These are phyloP conservation scores for Dendrolimus houi DNA, from an alignment of 2,888 invertebrate genomes.

Conservation along the genomic window DNA sequence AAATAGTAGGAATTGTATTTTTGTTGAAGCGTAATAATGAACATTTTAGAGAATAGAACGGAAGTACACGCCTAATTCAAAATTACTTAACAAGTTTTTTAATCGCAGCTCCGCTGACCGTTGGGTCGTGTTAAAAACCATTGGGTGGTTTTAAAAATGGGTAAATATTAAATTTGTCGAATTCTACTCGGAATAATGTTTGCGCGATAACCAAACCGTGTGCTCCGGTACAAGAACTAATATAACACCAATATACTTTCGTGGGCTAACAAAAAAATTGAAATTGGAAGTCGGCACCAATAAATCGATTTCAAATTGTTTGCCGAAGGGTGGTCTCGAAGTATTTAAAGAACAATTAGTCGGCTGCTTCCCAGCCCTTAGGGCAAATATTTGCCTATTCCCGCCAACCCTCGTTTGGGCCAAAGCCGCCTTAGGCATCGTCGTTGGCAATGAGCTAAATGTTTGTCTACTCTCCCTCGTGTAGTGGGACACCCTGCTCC, in stretches of 20 bases:
- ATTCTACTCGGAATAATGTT: constrained; percentile 34
- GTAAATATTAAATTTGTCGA: constrained; percentile 11
- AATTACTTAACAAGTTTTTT: no score
- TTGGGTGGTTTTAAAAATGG: constrained; percentile 3
- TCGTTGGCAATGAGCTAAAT: constrained; percentile 54
- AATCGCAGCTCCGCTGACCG: no score
- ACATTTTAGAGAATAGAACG: no score
- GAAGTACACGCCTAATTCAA: no score
- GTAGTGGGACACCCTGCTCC: constrained; percentile 38
- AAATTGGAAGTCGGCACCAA: constrained; percentile 48
- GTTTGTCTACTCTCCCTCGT: constrained; percentile 61
- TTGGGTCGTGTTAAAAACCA: background rate
- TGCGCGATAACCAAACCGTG: constrained; percentile 41
- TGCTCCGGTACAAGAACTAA: constrained; percentile 20
- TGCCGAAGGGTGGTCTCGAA: constrained; percentile 58
- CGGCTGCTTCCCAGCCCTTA: constrained; percentile 65
- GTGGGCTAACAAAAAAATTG: constrained; percentile 35
- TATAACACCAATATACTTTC: constrained; percentile 29
- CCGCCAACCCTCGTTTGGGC: constrained; percentile 67
- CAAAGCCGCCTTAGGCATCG: constrained; percentile 57
- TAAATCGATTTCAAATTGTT: constrained; percentile 70
- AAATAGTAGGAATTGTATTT: constrained; percentile 33
- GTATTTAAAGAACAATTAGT: constrained; percentile 76
- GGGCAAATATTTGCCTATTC: constrained; percentile 70
- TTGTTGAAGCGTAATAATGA: constrained; percentile 22